Evolutionary conservation across 2,113 vertebrate species (phyloP).

Genomic region (Pachycephala philippinensis): DNA sequence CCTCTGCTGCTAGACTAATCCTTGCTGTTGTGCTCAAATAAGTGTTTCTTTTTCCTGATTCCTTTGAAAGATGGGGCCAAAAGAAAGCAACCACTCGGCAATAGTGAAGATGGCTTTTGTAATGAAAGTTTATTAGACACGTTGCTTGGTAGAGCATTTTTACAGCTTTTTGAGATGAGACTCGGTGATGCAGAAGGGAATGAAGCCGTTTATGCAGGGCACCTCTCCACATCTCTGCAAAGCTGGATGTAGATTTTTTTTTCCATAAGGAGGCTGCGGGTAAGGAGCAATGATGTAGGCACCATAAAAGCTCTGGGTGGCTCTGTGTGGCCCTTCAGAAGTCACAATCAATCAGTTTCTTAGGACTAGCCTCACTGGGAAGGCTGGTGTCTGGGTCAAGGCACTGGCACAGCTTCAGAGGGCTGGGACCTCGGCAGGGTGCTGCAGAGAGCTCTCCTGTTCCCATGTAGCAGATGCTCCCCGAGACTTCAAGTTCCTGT

Average conservation of each 20-base stretch:
- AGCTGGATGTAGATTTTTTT: not conserved
- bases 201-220: not conserved
- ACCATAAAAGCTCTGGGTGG: not conserved
- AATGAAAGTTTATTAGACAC: not conserved
- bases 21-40: not conserved
- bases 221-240: not conserved
- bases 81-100: not conserved
- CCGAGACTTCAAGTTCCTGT: not conserved
- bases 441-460: not conserved
- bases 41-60: not conserved
- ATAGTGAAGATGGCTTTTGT: not conserved
- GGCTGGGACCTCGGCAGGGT: not conserved
- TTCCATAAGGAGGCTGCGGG: not conserved
- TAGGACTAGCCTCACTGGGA: not conserved
- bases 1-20: not conserved
- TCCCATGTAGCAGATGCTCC: slow-evolving; percentile 6
- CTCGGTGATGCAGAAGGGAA: not conserved
- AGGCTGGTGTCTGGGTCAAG: not conserved
- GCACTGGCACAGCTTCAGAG: not conserved
- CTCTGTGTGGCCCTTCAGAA: not conserved
- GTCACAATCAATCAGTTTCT: not conserved
- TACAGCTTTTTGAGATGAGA: not conserved
- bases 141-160: not conserved
- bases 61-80: not conserved
- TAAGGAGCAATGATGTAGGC: not conserved